These are phyloP conservation scores for Clarias magur DNA, from an alignment of 2,113 vertebrate species.

Conservation along the genomic window DNA sequence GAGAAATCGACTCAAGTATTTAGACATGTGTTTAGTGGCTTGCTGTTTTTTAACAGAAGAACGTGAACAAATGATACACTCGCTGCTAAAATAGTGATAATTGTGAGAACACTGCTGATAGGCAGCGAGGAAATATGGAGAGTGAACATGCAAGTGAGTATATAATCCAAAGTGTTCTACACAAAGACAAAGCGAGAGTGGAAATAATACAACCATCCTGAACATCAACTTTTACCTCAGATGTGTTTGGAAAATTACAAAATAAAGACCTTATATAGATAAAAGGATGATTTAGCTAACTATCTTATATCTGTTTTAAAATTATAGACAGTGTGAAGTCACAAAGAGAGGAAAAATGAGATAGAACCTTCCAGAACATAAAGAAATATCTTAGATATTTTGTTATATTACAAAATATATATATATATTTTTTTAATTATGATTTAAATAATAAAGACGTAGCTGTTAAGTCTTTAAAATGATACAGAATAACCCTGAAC, in stretches of 20 bases:
- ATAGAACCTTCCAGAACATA: neutral
- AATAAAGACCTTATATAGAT: no score
- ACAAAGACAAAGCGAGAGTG: neutral
- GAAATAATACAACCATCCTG: neutral
- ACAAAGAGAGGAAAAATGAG: neutral
- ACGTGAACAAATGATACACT: neutral
- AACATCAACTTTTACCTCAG: neutral
- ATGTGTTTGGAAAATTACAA: no score
- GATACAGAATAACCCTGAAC: neutral
- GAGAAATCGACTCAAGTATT: constrained; percentile 12
- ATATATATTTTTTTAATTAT: no score
- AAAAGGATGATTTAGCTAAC: no score
- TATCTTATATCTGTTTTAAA: no score
- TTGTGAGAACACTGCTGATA: neutral
- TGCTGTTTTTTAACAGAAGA: neutral
- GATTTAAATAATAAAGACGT: no score
- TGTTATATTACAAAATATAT: no score
- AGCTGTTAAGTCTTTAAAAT: no score
- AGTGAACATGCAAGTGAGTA: neutral
- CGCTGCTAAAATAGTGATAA: neutral
- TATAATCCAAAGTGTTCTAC: neutral
- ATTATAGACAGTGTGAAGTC: neutral
- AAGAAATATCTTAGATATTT: no score
- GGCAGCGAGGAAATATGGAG: neutral
- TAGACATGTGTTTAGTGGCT: neutral